A percentile compares a stretch with the other conserved stretches of the same genome.
These are phyloP conservation scores for Ganaspis sp. DNA, from an alignment of 1,140 invertebrate genomes.

Conservation along the genomic window DNA sequence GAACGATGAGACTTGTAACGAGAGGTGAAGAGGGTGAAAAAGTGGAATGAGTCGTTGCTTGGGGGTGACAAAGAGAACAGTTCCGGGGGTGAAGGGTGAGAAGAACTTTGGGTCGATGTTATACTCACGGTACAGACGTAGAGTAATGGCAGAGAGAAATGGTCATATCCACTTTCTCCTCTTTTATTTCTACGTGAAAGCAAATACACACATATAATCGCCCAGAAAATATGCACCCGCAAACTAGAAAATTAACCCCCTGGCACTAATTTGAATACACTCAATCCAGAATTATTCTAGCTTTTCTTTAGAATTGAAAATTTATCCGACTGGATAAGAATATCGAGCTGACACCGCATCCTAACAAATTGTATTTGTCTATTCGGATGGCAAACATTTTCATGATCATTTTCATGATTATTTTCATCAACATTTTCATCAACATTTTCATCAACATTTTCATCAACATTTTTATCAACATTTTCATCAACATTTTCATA, in stretches of 20 bases:
- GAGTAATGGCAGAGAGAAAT: not conserved
- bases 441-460: too few species aligned
- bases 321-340: too few species aligned
- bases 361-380: too few species aligned
- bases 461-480: too few species aligned
- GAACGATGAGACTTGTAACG: constrained; percentile 36
- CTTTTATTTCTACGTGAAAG: not conserved
- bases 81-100: constrained; percentile 29
- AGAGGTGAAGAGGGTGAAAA: constrained; percentile 8
- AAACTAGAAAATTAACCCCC: not conserved
- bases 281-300: too few species aligned
- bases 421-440: too few species aligned
- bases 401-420: too few species aligned
- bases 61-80: constrained; percentile 43
- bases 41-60: constrained; percentile 36
- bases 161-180: not conserved
- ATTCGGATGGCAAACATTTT: too few species aligned
- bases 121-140: not conserved
- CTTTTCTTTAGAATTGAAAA: too few species aligned
- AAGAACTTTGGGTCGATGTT: constrained; percentile 28
- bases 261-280: not conserved
- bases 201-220: not conserved
- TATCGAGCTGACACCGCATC: too few species aligned
- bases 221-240: not conserved
- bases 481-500: too few species aligned